Percentiles rank a stretch among this genome's conserved stretches.
Evolutionary conservation across 1,140 invertebrate species (phyloP).

Genomic region (Diploscapter pachys): DNA sequence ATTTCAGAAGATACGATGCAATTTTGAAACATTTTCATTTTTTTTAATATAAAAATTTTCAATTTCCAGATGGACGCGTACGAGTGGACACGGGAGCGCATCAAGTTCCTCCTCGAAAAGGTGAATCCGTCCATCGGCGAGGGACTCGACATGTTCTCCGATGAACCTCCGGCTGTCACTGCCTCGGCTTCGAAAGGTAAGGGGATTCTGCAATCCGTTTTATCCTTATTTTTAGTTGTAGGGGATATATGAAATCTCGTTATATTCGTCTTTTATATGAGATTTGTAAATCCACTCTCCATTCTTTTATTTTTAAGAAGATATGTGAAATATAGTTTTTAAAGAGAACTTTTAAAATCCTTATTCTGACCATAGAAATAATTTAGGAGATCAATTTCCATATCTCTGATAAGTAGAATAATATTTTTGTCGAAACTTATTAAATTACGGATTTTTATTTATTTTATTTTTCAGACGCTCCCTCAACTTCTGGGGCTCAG

Average conservation of each 20-base stretch:
- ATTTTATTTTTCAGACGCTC: constrained; percentile 7
- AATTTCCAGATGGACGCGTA: constrained; percentile 66
- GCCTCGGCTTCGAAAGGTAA: constrained; percentile 4
- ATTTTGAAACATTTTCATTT: neutral
- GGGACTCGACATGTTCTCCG: constrained; percentile 87
- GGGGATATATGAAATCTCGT: no score
- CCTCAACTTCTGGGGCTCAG: neutral
- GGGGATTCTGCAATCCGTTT: constrained; percentile 19
- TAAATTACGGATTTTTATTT: neutral
- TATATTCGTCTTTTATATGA: no score
- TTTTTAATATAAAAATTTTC: neutral
- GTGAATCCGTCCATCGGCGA: constrained; percentile 62
- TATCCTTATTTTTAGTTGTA: no score
- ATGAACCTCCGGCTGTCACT: constrained; percentile 70
- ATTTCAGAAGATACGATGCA: no score
- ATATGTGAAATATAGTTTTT: no score
- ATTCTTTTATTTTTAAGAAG: no score
- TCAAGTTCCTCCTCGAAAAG: constrained; percentile 55
- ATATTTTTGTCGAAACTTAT: no score
- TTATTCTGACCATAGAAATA: no score
- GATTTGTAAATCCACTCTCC: neutral
- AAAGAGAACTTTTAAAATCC: no score
- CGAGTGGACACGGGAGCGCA: constrained; percentile 65
- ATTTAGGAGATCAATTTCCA: no score
- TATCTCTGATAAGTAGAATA: no score